These are phyloP conservation scores for Lagorchestes hirsutus DNA, from an alignment of 2,797 vertebrate genomes.

Conservation along the genomic window DNA sequence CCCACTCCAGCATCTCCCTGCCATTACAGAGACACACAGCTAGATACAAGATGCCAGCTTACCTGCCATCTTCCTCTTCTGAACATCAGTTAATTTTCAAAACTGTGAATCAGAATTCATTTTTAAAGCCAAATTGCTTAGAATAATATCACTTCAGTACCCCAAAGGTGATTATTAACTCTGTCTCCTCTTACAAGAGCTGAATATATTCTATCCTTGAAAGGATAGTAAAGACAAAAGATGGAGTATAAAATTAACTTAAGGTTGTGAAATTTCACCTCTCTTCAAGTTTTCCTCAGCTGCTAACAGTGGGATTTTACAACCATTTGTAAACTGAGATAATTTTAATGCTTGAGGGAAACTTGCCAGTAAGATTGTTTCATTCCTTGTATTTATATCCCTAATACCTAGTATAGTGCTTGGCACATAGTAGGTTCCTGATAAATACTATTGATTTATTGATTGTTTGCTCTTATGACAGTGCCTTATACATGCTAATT, in stretches of 20 bases:
- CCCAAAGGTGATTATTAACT: slow-evolving; percentile 28
- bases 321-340: not conserved
- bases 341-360: not conserved
- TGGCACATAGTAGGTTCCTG: not conserved
- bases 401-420: not conserved
- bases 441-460: not conserved
- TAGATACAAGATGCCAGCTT: not conserved
- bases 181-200: not conserved
- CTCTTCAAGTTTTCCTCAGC: not conserved
- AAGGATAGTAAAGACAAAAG: not conserved
- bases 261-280: not conserved
- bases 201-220: not conserved
- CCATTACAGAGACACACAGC: not conserved
- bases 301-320: not conserved
- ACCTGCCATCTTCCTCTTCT: not conserved
- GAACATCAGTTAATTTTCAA: not conserved
- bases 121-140: not conserved
- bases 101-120: not conserved
- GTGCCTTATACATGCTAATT: not conserved
- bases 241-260: not conserved
- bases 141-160: not conserved
- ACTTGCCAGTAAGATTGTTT: not conserved
- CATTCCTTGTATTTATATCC: not conserved
- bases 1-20: not conserved
- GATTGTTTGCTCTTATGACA: not conserved